Evolutionary conservation across 2,113 vertebrate species (phyloP).

Genomic region (Etheostoma spectabile): DNA sequence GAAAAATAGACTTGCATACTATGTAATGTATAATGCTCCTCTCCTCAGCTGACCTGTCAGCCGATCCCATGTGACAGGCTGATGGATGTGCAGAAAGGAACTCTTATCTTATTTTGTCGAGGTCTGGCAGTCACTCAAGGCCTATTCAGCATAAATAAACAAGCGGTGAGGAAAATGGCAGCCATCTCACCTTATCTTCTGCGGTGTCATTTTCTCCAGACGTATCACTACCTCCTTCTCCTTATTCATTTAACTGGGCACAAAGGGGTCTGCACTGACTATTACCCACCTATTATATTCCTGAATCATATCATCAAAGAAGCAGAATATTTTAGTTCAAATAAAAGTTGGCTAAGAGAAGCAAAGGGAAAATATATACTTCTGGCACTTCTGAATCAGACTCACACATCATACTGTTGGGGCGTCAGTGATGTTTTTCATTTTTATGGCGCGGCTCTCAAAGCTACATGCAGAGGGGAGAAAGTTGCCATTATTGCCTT

Average conservation of each 20-base stretch:
- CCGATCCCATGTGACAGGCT: slow-evolving; percentile 76
- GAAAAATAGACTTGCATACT: slow-evolving; percentile 57
- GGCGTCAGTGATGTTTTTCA: slow-evolving; percentile 50
- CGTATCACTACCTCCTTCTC: slow-evolving; percentile 46
- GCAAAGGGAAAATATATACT: slow-evolving; percentile 39
- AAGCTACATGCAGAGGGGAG: slow-evolving; percentile 48
- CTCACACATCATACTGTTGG: slow-evolving; percentile 40
- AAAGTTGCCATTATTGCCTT: slow-evolving; percentile 35
- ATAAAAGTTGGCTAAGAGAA: slow-evolving; percentile 34
- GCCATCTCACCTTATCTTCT: slow-evolving; percentile 65
- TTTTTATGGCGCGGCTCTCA: slow-evolving; percentile 51
- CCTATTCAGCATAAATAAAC: slow-evolving; percentile 85
- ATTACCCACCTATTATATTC: slow-evolving; percentile 62
- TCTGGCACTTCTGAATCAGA: slow-evolving; percentile 34
- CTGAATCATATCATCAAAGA: slow-evolving; percentile 49
- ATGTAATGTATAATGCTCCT: slow-evolving; percentile 59
- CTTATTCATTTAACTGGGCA: slow-evolving; percentile 66
- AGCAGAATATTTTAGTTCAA: slow-evolving; percentile 24
- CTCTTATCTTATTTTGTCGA: slow-evolving; percentile 87
- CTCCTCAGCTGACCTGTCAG: slow-evolving; percentile 70
- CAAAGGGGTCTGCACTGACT: slow-evolving; percentile 44
- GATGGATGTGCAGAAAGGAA: slow-evolving; percentile 81
- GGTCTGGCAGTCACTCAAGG: slow-evolving; percentile 85
- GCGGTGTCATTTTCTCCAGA: slow-evolving; percentile 69
- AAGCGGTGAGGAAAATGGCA: slow-evolving; percentile 76